Evolutionary conservation across 1,140 invertebrate genomes (phyloP).

Genomic region (Tetramorium alpestre): DNA sequence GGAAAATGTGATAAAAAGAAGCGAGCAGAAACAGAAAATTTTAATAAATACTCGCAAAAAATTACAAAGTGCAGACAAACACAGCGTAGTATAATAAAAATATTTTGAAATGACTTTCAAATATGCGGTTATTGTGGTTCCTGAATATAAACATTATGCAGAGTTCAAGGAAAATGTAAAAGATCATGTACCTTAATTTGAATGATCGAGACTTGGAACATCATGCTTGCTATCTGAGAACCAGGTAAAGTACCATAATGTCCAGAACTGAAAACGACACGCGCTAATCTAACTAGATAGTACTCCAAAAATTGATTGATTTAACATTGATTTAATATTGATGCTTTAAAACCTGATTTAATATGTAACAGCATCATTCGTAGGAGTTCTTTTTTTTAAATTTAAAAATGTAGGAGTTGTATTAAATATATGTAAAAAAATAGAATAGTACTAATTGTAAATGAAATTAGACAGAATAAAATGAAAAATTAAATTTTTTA

Average conservation of each 20-base stretch:
- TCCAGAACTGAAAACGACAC: constrained; percentile 82
- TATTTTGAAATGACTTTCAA: neutral
- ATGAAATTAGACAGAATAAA: neutral
- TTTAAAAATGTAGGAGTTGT: neutral
- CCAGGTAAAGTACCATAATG: constrained; percentile 83
- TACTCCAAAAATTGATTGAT: neutral
- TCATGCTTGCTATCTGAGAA: constrained; percentile 80
- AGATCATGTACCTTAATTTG: constrained; percentile 64
- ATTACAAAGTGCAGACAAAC: neutral
- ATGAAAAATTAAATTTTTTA: neutral
- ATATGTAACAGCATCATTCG: neutral
- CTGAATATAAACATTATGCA: constrained; percentile 3
- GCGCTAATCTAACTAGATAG: constrained; percentile 63
- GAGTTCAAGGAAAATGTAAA: constrained; percentile 12
- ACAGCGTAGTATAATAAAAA: neutral
- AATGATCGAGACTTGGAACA: constrained; percentile 60
- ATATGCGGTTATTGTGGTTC: neutral
- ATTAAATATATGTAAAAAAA: constrained; percentile 1
- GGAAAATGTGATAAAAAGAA: neutral
- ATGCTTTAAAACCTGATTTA: neutral
- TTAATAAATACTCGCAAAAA: neutral
- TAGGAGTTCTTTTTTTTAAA: no score
- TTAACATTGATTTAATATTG: neutral
- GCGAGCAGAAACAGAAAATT: neutral
- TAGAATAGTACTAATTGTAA: neutral